Percentiles rank a stretch among this genome's conserved stretches.
Evolutionary conservation across 2,797 vertebrate genomes (phyloP).

Genomic region (Psittacula derbiana): DNA sequence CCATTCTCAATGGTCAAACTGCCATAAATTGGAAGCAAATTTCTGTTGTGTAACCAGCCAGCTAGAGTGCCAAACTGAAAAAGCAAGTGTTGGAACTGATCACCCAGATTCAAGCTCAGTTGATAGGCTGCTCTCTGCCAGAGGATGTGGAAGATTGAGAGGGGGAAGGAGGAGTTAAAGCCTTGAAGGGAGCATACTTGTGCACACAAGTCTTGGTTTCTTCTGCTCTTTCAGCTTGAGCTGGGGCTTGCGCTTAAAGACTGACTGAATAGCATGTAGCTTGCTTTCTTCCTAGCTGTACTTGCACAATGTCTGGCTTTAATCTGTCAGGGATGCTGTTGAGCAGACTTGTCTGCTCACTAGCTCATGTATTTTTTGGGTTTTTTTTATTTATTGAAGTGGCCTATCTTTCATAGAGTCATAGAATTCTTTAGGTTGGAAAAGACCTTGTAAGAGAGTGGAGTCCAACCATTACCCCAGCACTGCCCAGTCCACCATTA

Average conservation of each 20-base stretch:
- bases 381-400: not conserved
- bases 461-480: not conserved
- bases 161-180: not conserved
- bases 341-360: not conserved
- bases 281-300: not conserved
- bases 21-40: constrained; percentile 56
- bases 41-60: not conserved
- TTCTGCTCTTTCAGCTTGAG: not conserved
- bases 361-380: not conserved
- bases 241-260: rapidly evolving
- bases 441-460: not conserved
- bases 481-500: not conserved
- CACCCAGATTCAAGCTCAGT: not conserved
- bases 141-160: not conserved
- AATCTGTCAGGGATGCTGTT: not conserved
- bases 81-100: constrained; percentile 10
- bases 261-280: not conserved
- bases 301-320: not conserved
- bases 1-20: not conserved
- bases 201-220: not conserved
- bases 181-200: not conserved
- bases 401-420: not conserved
- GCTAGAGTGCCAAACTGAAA: not conserved
- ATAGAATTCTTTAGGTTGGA: not conserved
- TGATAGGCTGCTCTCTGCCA: not conserved